phyloP scores from a whole-genome alignment of 2,888 invertebrate genomes.

The Ischnura elegans region DNA sequence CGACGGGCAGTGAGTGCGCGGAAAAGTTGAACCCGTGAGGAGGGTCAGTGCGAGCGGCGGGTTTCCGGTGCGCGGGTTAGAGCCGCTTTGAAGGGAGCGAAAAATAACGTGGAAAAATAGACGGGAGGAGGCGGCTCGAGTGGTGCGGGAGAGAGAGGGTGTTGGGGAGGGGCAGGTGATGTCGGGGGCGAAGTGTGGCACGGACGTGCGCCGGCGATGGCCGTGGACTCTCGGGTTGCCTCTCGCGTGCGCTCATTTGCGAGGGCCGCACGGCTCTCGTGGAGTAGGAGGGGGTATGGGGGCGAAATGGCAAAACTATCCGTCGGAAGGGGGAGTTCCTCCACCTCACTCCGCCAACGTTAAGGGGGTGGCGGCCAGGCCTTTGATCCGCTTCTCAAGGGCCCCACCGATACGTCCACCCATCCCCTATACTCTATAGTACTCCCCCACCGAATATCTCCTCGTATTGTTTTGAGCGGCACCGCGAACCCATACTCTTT shows the following conservation, averaged over 20 bases:
- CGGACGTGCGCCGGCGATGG: too few relatives aligned
- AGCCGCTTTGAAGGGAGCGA: too few relatives aligned
- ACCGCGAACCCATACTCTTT: not conserved
- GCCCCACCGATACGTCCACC: not conserved
- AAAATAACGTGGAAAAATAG: too few relatives aligned
- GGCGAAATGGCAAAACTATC: constrained; percentile 60
- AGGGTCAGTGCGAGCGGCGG: too few relatives aligned
- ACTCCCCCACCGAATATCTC: not conserved
- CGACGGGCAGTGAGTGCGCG: too few relatives aligned
- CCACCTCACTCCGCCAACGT: not conserved
- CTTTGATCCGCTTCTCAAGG: constrained; percentile 63
- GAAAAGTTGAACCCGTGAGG: too few relatives aligned
- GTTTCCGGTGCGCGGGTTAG: too few relatives aligned
- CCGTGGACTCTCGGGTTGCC: too few relatives aligned
- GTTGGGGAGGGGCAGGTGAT: too few relatives aligned
- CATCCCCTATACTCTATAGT: not conserved
- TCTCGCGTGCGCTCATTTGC: not conserved
- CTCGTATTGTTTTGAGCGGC: constrained; percentile 46
- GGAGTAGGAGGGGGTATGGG: not conserved
- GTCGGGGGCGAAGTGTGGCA: not conserved
- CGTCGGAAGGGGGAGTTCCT: not conserved
- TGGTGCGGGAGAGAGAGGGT: not conserved
- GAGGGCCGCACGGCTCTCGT: constrained; percentile 16
- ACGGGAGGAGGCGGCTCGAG: too few relatives aligned
- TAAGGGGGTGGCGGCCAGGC: not conserved